Conservation (phyloP, 1,140 invertebrate genomes). For the Himalopsyche phryganea region DNA sequence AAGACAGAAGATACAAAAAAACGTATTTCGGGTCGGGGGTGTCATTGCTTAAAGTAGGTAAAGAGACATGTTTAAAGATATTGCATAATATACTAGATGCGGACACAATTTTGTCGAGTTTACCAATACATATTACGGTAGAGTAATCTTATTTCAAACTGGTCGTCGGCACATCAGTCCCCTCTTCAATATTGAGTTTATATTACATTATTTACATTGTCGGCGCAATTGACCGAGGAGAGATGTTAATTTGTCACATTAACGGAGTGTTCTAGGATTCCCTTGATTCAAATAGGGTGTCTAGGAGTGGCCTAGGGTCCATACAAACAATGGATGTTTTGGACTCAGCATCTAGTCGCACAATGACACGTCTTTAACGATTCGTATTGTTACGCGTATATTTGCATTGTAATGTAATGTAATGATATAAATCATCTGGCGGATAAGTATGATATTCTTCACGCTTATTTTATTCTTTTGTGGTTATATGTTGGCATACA, state of each 20-base stretch:
- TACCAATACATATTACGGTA: too few relatives aligned
- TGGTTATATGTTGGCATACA: constrained; percentile 11
- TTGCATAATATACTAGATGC: too few relatives aligned
- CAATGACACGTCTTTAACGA: constrained; percentile 28
- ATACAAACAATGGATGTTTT: constrained; percentile 19
- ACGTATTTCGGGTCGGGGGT: too few relatives aligned
- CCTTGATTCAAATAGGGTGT: constrained; percentile 7
- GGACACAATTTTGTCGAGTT: too few relatives aligned
- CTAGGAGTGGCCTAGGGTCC: constrained; percentile 13
- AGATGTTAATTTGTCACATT: constrained; percentile 34
- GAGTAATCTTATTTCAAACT: too few relatives aligned
- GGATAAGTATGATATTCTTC: constrained; percentile 17
- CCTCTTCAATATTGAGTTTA: neutral
- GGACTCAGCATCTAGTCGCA: constrained; percentile 12
- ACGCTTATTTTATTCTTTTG: constrained; percentile 19
- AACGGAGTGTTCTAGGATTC: constrained; percentile 9
- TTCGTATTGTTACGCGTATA: constrained; percentile 19
- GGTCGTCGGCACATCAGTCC: too few relatives aligned
- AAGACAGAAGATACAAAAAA: too few relatives aligned
- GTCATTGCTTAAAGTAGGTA: too few relatives aligned
- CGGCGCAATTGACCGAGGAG: constrained; percentile 30
- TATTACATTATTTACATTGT: constrained; percentile 26
- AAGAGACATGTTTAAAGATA: too few relatives aligned
- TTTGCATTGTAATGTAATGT: constrained; percentile 25
- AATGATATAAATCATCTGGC: constrained; percentile 20